Evolutionary conservation across 2,797 vertebrate genomes (phyloP).

Genomic region (Chaetodon trifasciatus): DNA sequence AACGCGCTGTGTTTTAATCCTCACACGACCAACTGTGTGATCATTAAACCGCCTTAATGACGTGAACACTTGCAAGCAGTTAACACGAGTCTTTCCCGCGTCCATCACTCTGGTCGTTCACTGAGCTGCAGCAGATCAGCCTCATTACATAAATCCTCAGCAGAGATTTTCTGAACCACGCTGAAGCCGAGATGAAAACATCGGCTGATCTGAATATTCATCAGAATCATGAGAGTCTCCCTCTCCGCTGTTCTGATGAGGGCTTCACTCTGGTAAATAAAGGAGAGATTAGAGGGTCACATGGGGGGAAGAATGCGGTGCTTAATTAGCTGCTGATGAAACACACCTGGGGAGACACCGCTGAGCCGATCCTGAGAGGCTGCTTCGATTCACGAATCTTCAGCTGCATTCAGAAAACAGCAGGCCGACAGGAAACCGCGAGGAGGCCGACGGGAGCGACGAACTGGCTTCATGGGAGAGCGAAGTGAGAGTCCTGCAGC

Average conservation of each 20-base stretch:
- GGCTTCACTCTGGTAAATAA: slow-evolving; percentile 45
- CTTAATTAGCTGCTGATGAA: slow-evolving; percentile 70
- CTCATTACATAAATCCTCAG: not conserved
- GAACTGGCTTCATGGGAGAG: not conserved
- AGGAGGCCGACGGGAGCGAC: not conserved
- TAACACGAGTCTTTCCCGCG: not conserved
- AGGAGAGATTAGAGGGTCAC: slow-evolving; percentile 38
- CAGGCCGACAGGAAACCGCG: not conserved
- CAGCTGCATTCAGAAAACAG: not conserved
- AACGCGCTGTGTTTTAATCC: not conserved
- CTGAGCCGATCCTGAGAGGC: slow-evolving; percentile 23
- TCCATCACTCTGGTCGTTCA: not conserved
- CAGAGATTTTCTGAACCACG: slow-evolving; percentile 7
- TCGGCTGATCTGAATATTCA: not conserved
- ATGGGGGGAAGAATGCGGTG: slow-evolving; percentile 28
- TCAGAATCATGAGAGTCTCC: slow-evolving; percentile 23
- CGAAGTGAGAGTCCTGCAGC: not conserved
- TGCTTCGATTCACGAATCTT: slow-evolving; percentile 14
- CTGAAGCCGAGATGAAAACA: not conserved
- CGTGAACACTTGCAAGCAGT: not conserved
- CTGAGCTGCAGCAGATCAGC: not conserved
- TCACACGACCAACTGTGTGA: not conserved
- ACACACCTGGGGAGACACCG: slow-evolving; percentile 55
- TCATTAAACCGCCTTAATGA: not conserved
- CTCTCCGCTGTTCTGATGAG: slow-evolving; percentile 17